These are phyloP conservation scores for Phenganax marumi DNA, from an alignment of 92 coral and sea anemone species.

Conservation along the genomic window DNA sequence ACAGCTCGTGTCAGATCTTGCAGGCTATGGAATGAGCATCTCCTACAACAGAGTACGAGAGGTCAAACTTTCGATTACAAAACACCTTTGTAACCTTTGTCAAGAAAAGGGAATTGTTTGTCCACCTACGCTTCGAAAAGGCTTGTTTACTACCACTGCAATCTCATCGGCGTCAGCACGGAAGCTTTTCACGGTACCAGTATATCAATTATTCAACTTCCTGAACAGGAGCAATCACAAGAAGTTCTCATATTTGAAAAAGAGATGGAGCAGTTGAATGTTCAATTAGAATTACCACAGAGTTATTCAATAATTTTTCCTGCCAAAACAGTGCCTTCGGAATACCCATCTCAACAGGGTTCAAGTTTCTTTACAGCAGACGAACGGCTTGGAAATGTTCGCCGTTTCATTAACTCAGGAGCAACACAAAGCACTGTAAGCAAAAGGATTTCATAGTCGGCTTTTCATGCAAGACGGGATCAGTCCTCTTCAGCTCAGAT, in stretches of 20 bases:
- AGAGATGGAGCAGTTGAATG: neutral
- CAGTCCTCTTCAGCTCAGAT: neutral
- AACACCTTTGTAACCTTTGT: conserved; percentile 22
- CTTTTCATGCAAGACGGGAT: neutral
- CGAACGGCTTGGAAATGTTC: neutral
- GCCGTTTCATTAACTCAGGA: neutral
- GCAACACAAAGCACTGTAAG: neutral
- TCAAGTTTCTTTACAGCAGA: neutral
- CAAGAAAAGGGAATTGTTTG: conserved; percentile 37
- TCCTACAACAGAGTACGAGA: conserved; percentile 35
- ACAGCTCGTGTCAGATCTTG: neutral
- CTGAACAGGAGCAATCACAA: conserved; percentile 3
- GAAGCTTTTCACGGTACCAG: conserved; percentile 43
- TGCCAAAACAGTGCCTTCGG: conserved; percentile 22
- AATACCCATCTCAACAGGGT: conserved; percentile 28
- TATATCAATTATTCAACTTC: conserved; percentile 35
- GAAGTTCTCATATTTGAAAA: neutral
- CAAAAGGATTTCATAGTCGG: neutral
- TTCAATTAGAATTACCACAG: conserved; percentile 10
- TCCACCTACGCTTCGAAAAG: conserved; percentile 32
- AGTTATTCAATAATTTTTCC: conserved; percentile 22
- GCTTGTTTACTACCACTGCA: conserved; percentile 35
- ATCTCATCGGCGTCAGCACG: conserved; percentile 40
- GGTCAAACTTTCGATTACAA: conserved; percentile 5
- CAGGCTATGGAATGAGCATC: conserved; percentile 12